Conservation (phyloP, 2,888 invertebrate genomes). For the Pteria penguin region DNA sequence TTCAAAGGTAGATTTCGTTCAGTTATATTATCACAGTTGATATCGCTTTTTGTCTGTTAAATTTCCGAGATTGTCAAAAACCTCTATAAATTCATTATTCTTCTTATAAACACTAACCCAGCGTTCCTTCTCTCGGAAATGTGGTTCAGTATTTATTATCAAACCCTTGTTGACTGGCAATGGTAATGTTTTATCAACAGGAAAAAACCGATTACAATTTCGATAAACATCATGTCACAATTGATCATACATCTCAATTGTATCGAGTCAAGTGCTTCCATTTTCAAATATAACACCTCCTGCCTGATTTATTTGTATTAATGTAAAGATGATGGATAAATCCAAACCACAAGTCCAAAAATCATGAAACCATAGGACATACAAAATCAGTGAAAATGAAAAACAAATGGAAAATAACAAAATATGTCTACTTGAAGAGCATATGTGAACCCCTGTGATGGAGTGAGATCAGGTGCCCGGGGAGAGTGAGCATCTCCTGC, state of each 20-base stretch:
- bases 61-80: conserved; percentile 19
- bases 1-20: not conserved
- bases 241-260: conserved; percentile 23
- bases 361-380: too few relatives aligned
- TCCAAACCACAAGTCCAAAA: too few relatives aligned
- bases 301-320: conserved; percentile 20
- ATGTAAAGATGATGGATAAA: too few relatives aligned
- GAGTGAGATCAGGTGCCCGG: too few relatives aligned
- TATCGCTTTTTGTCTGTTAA: not conserved
- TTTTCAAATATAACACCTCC: conserved; percentile 8
- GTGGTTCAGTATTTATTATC: conserved; percentile 26
- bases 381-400: too few relatives aligned
- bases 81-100: conserved; percentile 1
- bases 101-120: conserved; percentile 19
- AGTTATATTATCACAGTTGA: not conserved
- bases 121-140: not conserved
- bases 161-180: not conserved
- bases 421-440: too few relatives aligned
- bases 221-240: conserved; percentile 9
- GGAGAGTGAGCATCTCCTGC: too few relatives aligned
- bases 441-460: too few relatives aligned
- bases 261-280: not conserved
- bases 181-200: conserved; percentile 4
- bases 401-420: too few relatives aligned
- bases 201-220: conserved; percentile 2